Evolutionary conservation across 2,797 vertebrate genomes (phyloP).

Genomic region (Phrynocephalus vlangalii): DNA sequence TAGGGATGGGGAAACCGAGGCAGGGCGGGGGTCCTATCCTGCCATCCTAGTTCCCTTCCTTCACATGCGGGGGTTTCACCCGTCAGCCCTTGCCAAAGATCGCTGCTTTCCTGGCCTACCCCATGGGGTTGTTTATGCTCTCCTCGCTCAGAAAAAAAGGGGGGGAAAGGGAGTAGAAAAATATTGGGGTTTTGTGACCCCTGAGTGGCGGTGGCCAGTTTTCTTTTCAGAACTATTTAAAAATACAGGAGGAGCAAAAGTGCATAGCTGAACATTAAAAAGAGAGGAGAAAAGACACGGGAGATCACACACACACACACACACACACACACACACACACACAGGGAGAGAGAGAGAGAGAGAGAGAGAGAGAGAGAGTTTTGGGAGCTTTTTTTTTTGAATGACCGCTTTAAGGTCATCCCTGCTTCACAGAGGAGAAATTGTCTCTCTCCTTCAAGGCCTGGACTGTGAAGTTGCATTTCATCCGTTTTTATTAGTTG

Average conservation of each 20-base stretch:
- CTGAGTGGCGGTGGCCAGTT: conserved; percentile 65
- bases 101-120: conserved; percentile 57
- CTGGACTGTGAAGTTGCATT: conserved; percentile 69
- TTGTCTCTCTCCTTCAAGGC: conserved; percentile 66
- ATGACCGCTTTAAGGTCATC: conserved; percentile 68
- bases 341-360: no score
- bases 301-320: no score
- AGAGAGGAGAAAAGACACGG: no score
- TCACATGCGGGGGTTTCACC: conserved; percentile 72
- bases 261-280: conserved; percentile 62
- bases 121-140: conserved; percentile 67
- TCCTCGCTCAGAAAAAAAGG: conserved; percentile 49
- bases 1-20: not conserved
- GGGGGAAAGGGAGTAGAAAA: not conserved
- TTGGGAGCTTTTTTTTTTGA: conserved; percentile 76
- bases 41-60: conserved; percentile 73
- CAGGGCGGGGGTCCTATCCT: conserved; percentile 48
- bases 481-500: conserved; percentile 74
- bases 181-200: not conserved
- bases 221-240: conserved; percentile 74
- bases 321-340: no score
- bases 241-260: conserved; percentile 60
- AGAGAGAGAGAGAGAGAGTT: conserved; percentile 71
- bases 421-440: conserved; percentile 75
- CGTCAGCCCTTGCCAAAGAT: conserved; percentile 72